Base-by-base conservation (phyloP, 2,888 invertebrate genomes). In the Drosophila paracracens region DNA sequence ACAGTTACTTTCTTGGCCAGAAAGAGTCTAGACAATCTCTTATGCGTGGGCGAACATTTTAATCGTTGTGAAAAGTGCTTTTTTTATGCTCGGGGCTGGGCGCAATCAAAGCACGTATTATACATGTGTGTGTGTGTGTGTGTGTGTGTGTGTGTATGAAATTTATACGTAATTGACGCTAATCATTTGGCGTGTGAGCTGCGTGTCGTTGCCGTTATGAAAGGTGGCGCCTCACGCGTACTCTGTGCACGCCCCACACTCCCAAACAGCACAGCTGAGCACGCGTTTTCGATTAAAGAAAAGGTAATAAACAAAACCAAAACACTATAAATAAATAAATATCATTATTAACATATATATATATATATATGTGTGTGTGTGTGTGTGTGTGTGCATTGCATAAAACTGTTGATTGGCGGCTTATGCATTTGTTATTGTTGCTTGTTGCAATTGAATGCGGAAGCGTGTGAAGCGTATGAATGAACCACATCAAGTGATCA, bases 141-240 rank as follows among this genome's bases (percentile, higher is more conserved):
- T 43, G 21, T n/a, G 18, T 21, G 43, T 43, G n/a, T 43, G 21
- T 46, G 46, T 46, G 46, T 25, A 2, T 25, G 16, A 8, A 46
- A 8, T 8, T 16, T 46, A 25, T 56, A 58, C 62, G 58, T 76
- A 77, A 69, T 80, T 79, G 77, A 31, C 54, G 54, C 69, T 79
- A 80, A 80, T 80, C 80, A 80, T 61, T 72, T 46, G 64, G 64
- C 70, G 76, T 79, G 74, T 70, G 79, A 68, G 79, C 65, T 80
- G 79, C 77, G 77, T 71, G 79, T 70, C 57, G 60, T 58, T 76
- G 61, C 61, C 56, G 59, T 48, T 67, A 50, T 68, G 62, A 69
- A 54, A 54, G 63, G 70, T 78, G 80, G 75, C 79, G 79, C 79
- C 79, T 62, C 62, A 50, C 51, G 77, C 62, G 74, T 43, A 25